A percentile compares a stretch with the other conserved stretches of the same genome.
Conservation (phyloP, 2,888 invertebrate species). For the Anaspis maculata region DNA sequence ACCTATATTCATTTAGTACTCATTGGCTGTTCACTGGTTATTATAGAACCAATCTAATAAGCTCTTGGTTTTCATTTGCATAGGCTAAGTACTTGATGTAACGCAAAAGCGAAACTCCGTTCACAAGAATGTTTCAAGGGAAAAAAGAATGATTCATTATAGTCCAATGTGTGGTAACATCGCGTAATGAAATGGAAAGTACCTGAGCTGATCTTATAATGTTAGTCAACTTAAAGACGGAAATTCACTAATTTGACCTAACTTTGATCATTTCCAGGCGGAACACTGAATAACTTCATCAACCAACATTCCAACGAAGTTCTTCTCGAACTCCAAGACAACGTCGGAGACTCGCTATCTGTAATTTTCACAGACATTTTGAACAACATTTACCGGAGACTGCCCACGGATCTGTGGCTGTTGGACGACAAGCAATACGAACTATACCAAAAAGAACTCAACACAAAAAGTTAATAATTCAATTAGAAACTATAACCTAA, state of each 20-base stretch:
- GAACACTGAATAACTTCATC: slow-evolving; percentile 50
- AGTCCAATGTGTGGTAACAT: too few species aligned
- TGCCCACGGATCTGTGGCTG: slow-evolving; percentile 51
- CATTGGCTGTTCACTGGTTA: too few species aligned
- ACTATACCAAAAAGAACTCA: slow-evolving; percentile 17
- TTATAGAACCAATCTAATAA: too few species aligned
- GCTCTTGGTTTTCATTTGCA: too few species aligned
- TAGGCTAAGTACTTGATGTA: too few species aligned
- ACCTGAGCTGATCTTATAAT: background rate
- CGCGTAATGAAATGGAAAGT: too few species aligned
- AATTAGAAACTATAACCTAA: too few species aligned
- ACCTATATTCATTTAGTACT: too few species aligned
- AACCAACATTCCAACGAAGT: slow-evolving; percentile 53
- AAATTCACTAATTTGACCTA: background rate
- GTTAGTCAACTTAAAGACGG: background rate
- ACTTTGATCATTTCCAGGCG: slow-evolving; percentile 35
- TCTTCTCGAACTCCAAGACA: slow-evolving; percentile 49
- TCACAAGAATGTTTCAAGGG: too few species aligned
- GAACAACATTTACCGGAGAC: slow-evolving; percentile 50
- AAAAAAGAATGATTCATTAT: too few species aligned
- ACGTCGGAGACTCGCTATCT: slow-evolving; percentile 47
- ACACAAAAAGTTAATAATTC: too few species aligned
- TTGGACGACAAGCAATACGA: slow-evolving; percentile 22
- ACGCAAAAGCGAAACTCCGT: too few species aligned
- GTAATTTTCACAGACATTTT: slow-evolving; percentile 49